Base-by-base conservation (phyloP, 2,797 vertebrate species). In the Sebastes paucispinis region DNA sequence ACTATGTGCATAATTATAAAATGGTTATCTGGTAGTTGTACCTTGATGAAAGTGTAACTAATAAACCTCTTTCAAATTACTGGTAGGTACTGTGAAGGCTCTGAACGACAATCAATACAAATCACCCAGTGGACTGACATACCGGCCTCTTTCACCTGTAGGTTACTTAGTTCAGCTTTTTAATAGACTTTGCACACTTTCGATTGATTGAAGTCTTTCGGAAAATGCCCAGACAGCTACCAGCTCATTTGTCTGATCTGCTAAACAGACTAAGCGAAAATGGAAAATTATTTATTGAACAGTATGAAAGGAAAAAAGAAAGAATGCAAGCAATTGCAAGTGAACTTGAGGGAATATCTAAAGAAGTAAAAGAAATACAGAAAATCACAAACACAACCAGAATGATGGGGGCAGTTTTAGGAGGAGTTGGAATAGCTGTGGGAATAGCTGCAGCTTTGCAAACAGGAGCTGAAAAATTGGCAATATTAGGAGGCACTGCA, bases 391-490 rank as follows among this genome's bases (percentile, higher is more conserved):
- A 65, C 10, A 5, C 0, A 39, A 4, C 0, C 39, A 70, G 11
- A 69, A 7, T 1, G 2, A 0, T 16, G 0, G 20, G 75, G 8
- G 65, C 2, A 25, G 4, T 1, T 27, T 1, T 18, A 0, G 60
- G 39, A 66, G 27, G 4, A 29, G 0, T 77, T 31, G 74, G 77
- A 22, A 1, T 58, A 58, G 4, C 3, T 3, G 0, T 6, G 0
- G 68, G 8, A 20, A 0, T 52, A 47, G 0, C 1, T 34, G 16
- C 50, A 60, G 36, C 3, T 8, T 20, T 64, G 0, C 0, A 6
- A 2, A 0, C 7, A 43, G 59, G 0, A 59, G 4, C 0, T 43
- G 2, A 0, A 62, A 24, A 1, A 8, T 6, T 6, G 14, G 12
- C 4, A 34, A 3, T 20, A 0, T 0, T 57, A 1, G 0, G 8